Base-by-base conservation (phyloP, 1,140 invertebrate species). In the Stegodyphus mimosarum region DNA sequence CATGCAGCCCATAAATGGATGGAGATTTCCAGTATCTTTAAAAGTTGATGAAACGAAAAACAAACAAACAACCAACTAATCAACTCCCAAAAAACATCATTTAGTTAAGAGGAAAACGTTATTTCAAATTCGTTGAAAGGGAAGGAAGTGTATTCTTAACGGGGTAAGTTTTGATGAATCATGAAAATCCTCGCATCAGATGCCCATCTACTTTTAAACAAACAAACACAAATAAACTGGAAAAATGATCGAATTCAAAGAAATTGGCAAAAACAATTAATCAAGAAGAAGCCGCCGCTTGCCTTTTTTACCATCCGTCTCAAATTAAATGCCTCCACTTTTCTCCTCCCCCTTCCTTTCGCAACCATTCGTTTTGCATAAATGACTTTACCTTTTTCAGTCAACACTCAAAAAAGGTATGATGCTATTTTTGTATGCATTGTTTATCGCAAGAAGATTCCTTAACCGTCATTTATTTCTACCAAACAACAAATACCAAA, bases 181-280 rank as follows among this genome's bases (percentile, higher is more conserved):
- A 60, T 60, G 15, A 60, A 60, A 11, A 60, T 60, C 55, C 55
- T 60, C 55, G 9, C 9, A 60, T 9, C 55, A 60, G 75, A 64
- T 66, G 64, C 55, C 64, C 52, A 60, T 18, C 64, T 53, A 33
- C 33, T 33, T 33, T 33, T 33, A 33, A 33, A 33, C 33, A 33
- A 33, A 33, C 33, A 33, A 33, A 33, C 33, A 55, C 77, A 77
- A 77, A 77, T 52, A 77, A 77, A 53, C 52, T 11, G 53, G 77
- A 79, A 70, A 70, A 70, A 79, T 70, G 67, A 17, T 15, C 17
- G 2, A 7, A 63, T 53, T 53, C 50, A 70, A 33, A 17, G 50
- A 60, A 79, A 79, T 77, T 77, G 74, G 63, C 51, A 60, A 66
- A 77, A 64, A 79, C 70, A 66, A 79, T 79, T 79, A 79, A 79